phyloP scores from a whole-genome alignment of 2,797 vertebrate species.

The Poecilia picta region DNA sequence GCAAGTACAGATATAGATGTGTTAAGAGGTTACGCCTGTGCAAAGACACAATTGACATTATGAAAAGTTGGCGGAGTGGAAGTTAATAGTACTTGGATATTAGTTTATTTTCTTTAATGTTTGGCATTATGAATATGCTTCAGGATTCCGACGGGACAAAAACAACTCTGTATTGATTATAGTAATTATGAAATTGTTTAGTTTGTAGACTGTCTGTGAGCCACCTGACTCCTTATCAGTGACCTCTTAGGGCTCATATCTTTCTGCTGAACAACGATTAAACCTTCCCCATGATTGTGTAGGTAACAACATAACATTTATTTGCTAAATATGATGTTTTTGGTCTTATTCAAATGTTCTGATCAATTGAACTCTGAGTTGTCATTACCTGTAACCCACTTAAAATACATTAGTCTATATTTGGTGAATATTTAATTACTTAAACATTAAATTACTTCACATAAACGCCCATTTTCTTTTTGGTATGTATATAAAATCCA shows the following conservation, averaged over 20 bases:
- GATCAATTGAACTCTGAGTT: not conserved
- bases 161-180: not conserved
- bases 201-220: not conserved
- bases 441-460: not conserved
- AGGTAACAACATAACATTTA: not conserved
- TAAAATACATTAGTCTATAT: not conserved
- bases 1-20: not conserved
- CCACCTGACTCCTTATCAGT: not conserved
- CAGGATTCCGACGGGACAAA: not conserved
- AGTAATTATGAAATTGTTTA: not conserved
- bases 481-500: not conserved
- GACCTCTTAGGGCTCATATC: not conserved
- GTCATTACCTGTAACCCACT: not conserved
- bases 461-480: not conserved
- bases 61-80: not conserved
- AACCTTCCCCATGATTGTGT: not conserved
- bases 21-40: constrained; percentile 29
- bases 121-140: not conserved
- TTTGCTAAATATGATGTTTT: not conserved
- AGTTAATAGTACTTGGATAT: not conserved
- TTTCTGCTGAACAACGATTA: not conserved
- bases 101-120: not conserved
- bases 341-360: not conserved
- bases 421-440: not conserved
- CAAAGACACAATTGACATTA: constrained; percentile 18